Evolutionary conservation across 2,888 invertebrate species (phyloP).

Genomic region (Gari tellinella): DNA sequence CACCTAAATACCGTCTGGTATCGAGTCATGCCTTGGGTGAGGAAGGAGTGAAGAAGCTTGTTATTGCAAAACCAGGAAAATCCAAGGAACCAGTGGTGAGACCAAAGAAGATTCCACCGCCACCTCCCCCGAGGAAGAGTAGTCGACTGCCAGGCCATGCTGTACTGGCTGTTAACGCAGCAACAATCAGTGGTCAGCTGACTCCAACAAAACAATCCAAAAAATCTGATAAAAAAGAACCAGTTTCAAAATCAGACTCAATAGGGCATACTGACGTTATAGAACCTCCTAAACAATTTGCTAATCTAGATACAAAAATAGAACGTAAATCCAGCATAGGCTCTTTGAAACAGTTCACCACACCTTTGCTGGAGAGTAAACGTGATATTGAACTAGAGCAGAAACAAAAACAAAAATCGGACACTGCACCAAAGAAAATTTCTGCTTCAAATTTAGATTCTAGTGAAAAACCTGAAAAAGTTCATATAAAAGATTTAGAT

Average conservation of each 20-base stretch:
- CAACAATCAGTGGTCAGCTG: conserved; percentile 58
- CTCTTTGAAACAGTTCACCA: conserved; percentile 56
- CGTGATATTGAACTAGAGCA: conserved; percentile 35
- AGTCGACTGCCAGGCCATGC: conserved; percentile 68
- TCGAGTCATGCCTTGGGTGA: conserved; percentile 36
- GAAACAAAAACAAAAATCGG: conserved; percentile 29
- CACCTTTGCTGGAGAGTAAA: conserved; percentile 55
- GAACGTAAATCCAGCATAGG: conserved; percentile 58
- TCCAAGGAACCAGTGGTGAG: conserved; percentile 45
- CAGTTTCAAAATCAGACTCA: neutral
- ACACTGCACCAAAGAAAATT: conserved; percentile 40
- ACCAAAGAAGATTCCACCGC: conserved; percentile 80
- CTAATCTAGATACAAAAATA: conserved; percentile 54
- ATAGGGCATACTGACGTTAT: conserved; percentile 31
- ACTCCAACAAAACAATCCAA: neutral
- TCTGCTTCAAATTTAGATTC: conserved; percentile 46
- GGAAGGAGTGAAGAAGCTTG: conserved; percentile 2
- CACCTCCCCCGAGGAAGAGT: conserved; percentile 81
- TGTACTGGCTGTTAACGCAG: conserved; percentile 52
- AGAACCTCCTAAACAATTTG: conserved; percentile 57
- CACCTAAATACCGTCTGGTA: conserved; percentile 53
- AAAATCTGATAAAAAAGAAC: conserved; percentile 6
- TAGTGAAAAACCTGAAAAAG: conserved; percentile 12
- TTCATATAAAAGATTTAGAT: conserved; percentile 23
- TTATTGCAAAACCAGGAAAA: neutral